Percentiles rank a stretch among this genome's conserved stretches.
These are phyloP conservation scores for Paracanthobrama guichenoti DNA, from an alignment of 2,113 vertebrate genomes.

Conservation along the genomic window DNA sequence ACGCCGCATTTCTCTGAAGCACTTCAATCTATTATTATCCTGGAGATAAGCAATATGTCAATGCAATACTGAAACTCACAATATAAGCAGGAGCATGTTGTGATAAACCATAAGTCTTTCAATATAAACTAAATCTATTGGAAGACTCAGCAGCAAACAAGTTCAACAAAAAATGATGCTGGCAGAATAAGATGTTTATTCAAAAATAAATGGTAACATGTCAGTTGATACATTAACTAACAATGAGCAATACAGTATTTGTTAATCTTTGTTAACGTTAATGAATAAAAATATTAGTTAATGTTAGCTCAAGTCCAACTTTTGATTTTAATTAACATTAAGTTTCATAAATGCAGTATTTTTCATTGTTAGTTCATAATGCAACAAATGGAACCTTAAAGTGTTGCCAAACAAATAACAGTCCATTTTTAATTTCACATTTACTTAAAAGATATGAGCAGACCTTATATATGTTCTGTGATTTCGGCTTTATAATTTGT, in stretches of 20 bases:
- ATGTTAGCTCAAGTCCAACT: too few species aligned
- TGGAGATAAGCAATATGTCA: not conserved
- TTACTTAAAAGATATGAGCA: not conserved
- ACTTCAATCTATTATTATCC: constrained; percentile 19
- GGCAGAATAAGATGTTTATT: not conserved
- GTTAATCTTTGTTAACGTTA: too few species aligned
- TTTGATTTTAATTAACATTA: too few species aligned
- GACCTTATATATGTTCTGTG: not conserved
- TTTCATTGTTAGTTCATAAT: too few species aligned
- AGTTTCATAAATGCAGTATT: too few species aligned
- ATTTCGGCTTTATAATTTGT: not conserved
- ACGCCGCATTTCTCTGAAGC: not conserved
- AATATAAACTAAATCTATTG: not conserved
- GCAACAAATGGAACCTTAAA: too few species aligned
- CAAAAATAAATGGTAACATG: not conserved
- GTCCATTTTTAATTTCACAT: not conserved
- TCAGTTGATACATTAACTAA: too few species aligned
- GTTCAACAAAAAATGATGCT: not conserved
- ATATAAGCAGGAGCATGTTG: not conserved
- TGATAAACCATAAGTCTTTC: not conserved
- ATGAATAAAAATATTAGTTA: too few species aligned
- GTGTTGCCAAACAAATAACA: too few species aligned
- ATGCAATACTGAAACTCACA: not conserved
- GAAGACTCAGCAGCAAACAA: not conserved
- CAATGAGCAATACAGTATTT: too few species aligned